Base-by-base conservation (phyloP, 2,888 invertebrate species). In the Folsomia manolachei region DNA sequence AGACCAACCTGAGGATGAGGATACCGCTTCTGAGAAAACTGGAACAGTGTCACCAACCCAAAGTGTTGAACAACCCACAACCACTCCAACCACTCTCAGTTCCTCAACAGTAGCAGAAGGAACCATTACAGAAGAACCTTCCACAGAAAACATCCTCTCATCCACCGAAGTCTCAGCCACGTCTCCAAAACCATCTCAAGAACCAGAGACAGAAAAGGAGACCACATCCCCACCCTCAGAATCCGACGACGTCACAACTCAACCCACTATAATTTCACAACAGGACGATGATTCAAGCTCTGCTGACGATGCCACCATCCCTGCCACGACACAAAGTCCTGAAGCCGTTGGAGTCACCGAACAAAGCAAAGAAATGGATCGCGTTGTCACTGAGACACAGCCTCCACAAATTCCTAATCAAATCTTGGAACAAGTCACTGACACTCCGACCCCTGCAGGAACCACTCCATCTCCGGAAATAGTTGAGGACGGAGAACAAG, bases 151-250 rank as follows among this genome's bases (percentile, higher is more conserved):
- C n/a, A n/a, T n/a, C n/a, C 7, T 39, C 7, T 39, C 39, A 9
- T 39, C 39, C 14, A 39, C 39, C 7, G 39, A 39, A 39, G 39
- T 39, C 7, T n/a, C n/a, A n/a, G n/a, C n/a, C n/a, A n/a, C n/a
- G n/a, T 4, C 39, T 14, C 39, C 39, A 4, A 39, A 39, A 18
- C 25, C 71, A 19, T 64, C 70, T 23, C 52, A 63, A 70, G 70
- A 64, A 23, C 25, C 65, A n/a, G 51, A 11, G n/a, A 25, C 19
- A 24, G 39, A 19, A 1, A 27, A 19, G 7, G 69, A 71, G 14
- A 71, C 66, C 1, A 67, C 52, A 56, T 53, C 71, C 21, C 39
- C 24, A 26, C 18, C 19, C 61, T 24, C 61, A 19, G 68, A 69
- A n/a, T 56, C 19, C 68, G 53, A 24, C 26, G 27, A 64, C 21